phyloP scores from a whole-genome alignment of 2,113 vertebrate species.

The Pseudorhombus dupliciocellatus region DNA sequence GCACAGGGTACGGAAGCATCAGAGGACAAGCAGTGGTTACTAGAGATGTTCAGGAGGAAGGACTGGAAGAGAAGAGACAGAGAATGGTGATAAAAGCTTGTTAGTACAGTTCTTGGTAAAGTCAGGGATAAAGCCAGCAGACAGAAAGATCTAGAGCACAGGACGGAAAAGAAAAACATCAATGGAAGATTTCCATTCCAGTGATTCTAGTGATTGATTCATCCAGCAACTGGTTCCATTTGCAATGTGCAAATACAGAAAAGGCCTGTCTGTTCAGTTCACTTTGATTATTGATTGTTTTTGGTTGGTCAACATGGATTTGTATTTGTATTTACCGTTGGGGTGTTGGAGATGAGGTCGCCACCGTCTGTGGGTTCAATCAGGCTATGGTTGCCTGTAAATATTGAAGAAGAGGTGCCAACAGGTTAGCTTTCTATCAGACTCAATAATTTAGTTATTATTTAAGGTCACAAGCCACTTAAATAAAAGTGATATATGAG shows the following conservation, averaged over 20 bases:
- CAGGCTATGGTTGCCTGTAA: slow-evolving; percentile 62
- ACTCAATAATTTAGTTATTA: too few species aligned
- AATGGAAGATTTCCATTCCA: background rate
- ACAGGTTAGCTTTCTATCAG: slow-evolving; percentile 19
- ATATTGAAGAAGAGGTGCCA: slow-evolving; percentile 11
- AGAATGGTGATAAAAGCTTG: background rate
- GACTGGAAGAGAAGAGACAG: slow-evolving; percentile 58
- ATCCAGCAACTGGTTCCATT: background rate
- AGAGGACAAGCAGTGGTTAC: slow-evolving; percentile 53
- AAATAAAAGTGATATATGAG: background rate
- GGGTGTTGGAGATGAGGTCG: slow-evolving; percentile 18
- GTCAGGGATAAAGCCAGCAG: slow-evolving; percentile 9
- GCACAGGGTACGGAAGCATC: slow-evolving; percentile 29
- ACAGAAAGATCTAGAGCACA: slow-evolving; percentile 24
- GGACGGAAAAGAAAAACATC: background rate
- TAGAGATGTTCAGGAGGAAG: slow-evolving; percentile 59
- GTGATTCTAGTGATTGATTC: background rate
- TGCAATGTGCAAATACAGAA: background rate
- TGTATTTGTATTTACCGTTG: slow-evolving; percentile 51
- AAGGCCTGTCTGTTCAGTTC: background rate
- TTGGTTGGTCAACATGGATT: background rate
- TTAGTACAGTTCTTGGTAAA: background rate
- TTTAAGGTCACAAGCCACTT: background rate
- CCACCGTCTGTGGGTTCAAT: slow-evolving; percentile 24
- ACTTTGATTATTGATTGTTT: background rate